Evolutionary conservation across 1,140 invertebrate species (phyloP), one percentile per base, ranked within the genome.

Genomic region (Drosophila pseudoananassae): DNA sequence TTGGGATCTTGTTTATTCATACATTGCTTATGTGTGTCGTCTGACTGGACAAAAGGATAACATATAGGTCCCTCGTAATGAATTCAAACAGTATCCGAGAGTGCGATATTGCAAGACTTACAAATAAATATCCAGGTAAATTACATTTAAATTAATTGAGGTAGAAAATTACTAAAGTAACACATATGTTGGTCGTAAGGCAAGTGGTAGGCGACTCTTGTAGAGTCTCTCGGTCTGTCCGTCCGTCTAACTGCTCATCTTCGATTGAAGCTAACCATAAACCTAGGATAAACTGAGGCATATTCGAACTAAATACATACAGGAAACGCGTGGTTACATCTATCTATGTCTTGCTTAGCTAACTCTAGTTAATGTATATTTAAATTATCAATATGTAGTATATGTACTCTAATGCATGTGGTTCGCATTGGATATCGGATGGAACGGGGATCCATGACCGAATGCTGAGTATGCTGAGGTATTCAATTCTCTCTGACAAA

Each of bases 161-260:
- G 82, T 87, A 87, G 82, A 87, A 76, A 82, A 87, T 88, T 88
- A 85, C 83, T 85, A 85, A 88, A 87, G 66, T 88, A 88, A 87
- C 83, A 88, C 83, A 87, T 87, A 77, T 76, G 57, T 76, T 76
- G 80, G 72, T 84, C 75, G 64, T 87, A 87, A 85, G 82, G 82
- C 82, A 85, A 87, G 82, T 85, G 70, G 76, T 68, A 58, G 40
- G 60, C 66, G 66, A 88, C 83, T 88, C 83, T 87, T 87, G 63
- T 69, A 87, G 83, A 87, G 83, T 88, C 65, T 76, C 49, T 50
- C 60, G 76, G 54, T 55, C 15, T 46, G 72, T 59, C 74, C 25
- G 33, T 36, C 33, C 10, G 33, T 36, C 33, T 9, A 31, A 31
- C 10, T 36, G 33, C 31, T 31, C 69, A 69, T 77, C 72, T 69